Evolutionary conservation across 2,888 invertebrate genomes (phyloP), one percentile per base, ranked within the genome.

Genomic region (Lasioglossum lativentre): DNA sequence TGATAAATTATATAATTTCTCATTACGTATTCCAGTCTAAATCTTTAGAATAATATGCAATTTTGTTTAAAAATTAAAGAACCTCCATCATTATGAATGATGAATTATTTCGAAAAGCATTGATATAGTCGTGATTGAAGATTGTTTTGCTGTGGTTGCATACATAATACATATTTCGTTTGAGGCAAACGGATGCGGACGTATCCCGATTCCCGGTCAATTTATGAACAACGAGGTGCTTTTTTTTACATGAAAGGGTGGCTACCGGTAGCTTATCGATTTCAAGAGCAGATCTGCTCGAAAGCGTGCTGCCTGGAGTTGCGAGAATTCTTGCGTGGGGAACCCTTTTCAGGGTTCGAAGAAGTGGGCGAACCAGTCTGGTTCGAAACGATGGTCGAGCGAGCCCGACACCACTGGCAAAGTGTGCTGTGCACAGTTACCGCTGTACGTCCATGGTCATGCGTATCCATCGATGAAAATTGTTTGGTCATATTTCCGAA

Each of bases 361-460:
- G 82, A 87, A 89, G 93, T 93, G 93, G 93, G 93, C 93, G 92
- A 93, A 93, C 93, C 92, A 91, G 93, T 93, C 91, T 82, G 80
- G 85, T 88, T 86, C 82, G 88, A 63, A 78, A 63, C 78, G 70
- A 78, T 63, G 82, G 83, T 84, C 86, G 86, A 82, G 86, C 30
- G 86, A 89, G 84, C 88, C 87, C 87, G 83, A 82, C 89, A 73
- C 74, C 34, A 52, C 72, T 82, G 52, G 85, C 78, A 79, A 84
- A 83, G 71, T 70, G 66, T 75, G 75, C 40, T 70, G 66, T 75
- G 75, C 40, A 63, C 79, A 70, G 80, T 80, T 63, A 56, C 30
- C 38, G 45, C 80, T 78, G 66, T 63, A 75, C 19, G 40, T 63
- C 72, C 73, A 76, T 42, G 79, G 74, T 68, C 70, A 34, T 63